Conservation (phyloP, 2,113 vertebrate genomes). For the Nycticorax nycticorax region DNA sequence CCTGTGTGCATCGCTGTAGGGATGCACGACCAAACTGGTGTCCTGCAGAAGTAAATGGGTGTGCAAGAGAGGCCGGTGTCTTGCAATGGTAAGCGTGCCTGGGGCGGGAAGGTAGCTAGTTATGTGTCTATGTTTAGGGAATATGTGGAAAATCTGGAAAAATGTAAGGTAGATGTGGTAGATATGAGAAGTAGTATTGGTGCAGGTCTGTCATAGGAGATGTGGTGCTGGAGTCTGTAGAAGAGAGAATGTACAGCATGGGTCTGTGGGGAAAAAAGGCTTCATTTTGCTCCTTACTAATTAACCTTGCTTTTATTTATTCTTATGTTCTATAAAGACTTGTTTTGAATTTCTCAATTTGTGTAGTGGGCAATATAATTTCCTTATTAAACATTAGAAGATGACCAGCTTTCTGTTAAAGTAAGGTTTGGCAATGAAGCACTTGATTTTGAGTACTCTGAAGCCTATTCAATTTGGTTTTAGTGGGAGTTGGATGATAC, state of each 20-base stretch:
- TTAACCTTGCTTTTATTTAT: background rate
- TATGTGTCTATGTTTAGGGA: background rate
- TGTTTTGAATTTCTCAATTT: background rate
- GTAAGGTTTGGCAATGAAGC: background rate
- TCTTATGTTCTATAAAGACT: background rate
- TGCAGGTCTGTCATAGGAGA: background rate
- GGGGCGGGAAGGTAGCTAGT: background rate
- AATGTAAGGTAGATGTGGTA: background rate
- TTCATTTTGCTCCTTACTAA: background rate
- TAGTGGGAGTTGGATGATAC: background rate
- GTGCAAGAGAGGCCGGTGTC: background rate
- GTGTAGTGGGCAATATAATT: background rate
- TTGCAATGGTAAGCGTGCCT: background rate
- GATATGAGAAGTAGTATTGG: background rate
- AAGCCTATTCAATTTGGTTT: background rate
- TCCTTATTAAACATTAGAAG: background rate
- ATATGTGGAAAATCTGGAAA: background rate
- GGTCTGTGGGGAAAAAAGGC: background rate
- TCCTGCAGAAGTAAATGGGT: background rate
- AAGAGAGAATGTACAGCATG: background rate
- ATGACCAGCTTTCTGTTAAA: background rate
- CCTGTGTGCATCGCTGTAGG: background rate
- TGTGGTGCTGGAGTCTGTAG: background rate
- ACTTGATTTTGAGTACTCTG: background rate
- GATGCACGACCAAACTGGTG: background rate